A percentile compares a stretch with the other conserved stretches of the same genome.
Conservation (phyloP, 2,888 invertebrate species). For the Cantharis rustica region DNA sequence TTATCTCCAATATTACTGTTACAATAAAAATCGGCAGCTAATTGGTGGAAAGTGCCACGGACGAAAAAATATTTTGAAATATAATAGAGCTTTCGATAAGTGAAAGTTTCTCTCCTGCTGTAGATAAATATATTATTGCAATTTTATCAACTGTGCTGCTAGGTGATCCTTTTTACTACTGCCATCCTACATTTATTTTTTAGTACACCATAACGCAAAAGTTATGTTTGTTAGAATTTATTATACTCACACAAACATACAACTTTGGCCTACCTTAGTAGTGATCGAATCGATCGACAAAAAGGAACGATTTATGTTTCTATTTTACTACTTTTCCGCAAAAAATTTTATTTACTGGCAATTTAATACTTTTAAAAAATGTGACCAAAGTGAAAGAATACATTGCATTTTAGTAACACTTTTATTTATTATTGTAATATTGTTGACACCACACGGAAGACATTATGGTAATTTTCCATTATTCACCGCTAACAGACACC, state of each 20-base stretch:
- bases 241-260: conserved; percentile 21
- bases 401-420: background rate
- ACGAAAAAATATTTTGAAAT: background rate
- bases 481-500: background rate
- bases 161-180: conserved; percentile 20
- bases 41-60: background rate
- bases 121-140: conserved; percentile 19
- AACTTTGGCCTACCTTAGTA: conserved; percentile 5
- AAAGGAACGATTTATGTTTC: background rate
- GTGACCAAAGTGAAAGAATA: background rate
- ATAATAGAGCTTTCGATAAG: background rate
- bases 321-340: background rate
- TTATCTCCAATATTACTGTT: background rate
- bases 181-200: conserved; percentile 13
- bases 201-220: conserved; percentile 20
- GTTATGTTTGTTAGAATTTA: conserved; percentile 25
- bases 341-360: background rate
- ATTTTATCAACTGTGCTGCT: conserved; percentile 20
- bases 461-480: background rate
- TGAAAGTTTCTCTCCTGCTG: background rate
- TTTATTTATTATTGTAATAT: background rate
- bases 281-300: background rate
- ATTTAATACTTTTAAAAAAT: background rate
- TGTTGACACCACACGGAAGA: background rate
- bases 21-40: background rate